These are phyloP conservation scores for Glossophaga mutica DNA, from an alignment of 2,797 vertebrate genomes.

Conservation along the genomic window DNA sequence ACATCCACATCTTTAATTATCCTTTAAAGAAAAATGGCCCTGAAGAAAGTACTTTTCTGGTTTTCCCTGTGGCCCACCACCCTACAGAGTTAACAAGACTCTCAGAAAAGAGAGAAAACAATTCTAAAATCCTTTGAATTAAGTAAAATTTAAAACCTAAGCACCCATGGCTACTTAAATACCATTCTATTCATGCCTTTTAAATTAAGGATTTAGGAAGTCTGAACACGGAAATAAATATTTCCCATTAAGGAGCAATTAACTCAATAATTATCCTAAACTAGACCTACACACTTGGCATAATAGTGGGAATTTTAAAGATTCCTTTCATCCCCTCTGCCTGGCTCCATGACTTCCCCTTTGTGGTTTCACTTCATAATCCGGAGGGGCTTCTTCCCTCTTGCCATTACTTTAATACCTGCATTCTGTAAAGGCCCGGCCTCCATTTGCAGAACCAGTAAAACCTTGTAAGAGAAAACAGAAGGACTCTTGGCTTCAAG, in stretches of 20 bases:
- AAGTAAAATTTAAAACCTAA: constrained; percentile 40
- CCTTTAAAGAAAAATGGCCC: not conserved
- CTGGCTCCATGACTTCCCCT: not conserved
- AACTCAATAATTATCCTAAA: not conserved
- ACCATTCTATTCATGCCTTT: not conserved
- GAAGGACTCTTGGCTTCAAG: not conserved
- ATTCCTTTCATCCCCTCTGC: not conserved
- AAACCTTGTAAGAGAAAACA: not conserved
- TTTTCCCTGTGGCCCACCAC: not conserved
- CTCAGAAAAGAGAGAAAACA: not conserved
- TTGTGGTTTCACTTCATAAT: not conserved
- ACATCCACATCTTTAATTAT: not conserved
- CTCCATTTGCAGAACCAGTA: not conserved
- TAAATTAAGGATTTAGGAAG: not conserved
- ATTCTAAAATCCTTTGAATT: not conserved
- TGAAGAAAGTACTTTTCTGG: not conserved
- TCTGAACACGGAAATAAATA: not conserved
- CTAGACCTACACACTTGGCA: not conserved
- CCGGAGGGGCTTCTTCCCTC: not conserved
- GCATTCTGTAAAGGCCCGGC: not conserved
- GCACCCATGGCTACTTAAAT: not conserved
- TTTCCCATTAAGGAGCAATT: constrained; percentile 35
- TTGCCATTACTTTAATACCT: not conserved
- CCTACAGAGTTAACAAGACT: not conserved
- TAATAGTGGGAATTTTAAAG: not conserved